Conservation (phyloP, 1,140 invertebrate species). For the Littorina saxatilis region DNA sequence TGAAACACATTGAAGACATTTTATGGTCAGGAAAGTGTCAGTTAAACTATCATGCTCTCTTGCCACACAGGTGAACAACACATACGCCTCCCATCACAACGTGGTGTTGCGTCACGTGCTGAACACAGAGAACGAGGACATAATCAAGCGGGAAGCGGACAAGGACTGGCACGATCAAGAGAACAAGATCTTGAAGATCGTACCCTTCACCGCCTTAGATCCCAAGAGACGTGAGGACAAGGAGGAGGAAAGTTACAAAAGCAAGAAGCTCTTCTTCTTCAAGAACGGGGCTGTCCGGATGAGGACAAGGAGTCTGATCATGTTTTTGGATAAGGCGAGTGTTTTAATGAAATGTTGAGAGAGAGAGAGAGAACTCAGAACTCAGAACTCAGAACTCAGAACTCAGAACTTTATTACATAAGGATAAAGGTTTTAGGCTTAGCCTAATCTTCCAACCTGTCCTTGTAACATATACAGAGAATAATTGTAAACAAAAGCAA, state of each 20-base stretch:
- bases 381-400: too few relatives aligned
- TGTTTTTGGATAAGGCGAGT: slow-evolving; percentile 30
- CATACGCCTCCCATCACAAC: slow-evolving; percentile 6
- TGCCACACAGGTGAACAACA: background rate
- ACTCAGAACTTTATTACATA: too few relatives aligned
- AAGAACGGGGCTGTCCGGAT: slow-evolving; percentile 27
- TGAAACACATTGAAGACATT: too few relatives aligned
- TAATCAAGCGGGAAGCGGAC: slow-evolving; percentile 10
- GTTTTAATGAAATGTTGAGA: too few relatives aligned
- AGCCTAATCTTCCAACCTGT: too few relatives aligned
- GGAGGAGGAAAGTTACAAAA: background rate
- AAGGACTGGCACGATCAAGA: slow-evolving; percentile 25
- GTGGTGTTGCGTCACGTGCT: slow-evolving; percentile 16
- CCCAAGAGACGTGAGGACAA: background rate
- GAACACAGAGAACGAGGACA: slow-evolving; percentile 8
- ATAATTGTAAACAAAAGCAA: too few relatives aligned
- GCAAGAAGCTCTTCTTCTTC: slow-evolving; percentile 27
- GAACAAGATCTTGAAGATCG: slow-evolving; percentile 41
- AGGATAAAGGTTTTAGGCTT: too few relatives aligned
- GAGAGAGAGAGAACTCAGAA: too few relatives aligned
- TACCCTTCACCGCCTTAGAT: background rate
- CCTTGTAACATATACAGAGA: too few relatives aligned
- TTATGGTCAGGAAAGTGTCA: too few relatives aligned
- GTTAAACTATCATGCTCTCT: too few relatives aligned
- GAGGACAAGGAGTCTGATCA: slow-evolving; percentile 1